Base-by-base conservation (phyloP, 2,888 invertebrate genomes). In the Microctonus aethiopoides region DNA sequence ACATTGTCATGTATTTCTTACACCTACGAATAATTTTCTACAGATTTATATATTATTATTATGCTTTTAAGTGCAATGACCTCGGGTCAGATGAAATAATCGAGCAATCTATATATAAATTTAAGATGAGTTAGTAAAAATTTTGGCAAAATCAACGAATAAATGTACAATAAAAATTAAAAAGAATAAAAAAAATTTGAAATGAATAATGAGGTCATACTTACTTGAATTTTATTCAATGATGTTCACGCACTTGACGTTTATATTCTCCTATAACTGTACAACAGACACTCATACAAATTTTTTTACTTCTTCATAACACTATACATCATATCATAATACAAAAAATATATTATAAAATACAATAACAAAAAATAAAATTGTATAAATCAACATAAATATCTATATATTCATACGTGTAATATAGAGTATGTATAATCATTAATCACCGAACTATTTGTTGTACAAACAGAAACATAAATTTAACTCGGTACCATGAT, bases 401-500 rank as follows among this genome's bases (percentile, higher is more conserved):
- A n/a, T n/a, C n/a, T 20, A 46, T 46, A 4, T n/a, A 16, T 7
- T 7, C 16, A 4, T 1, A 16, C 2, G 6, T n/a, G 9, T n/a
- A 16, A 4, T 46, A 46, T 32, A 57, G 16, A 13, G 32, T 7
- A 9, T 11, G 13, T n/a, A 9, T 16, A 32, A n/a, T 32, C 22
- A 22, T 39, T 61, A 39, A 26, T 61, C 26, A 62, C n/a, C 10
- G 46, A 41, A n/a, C 16, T 7, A 46, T 26, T 10, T 46, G n/a
- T 10, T 7, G 1, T 7, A 62, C 39, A 16, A 24, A n/a, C 24
- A 9, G 36, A 34, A 54, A 36, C 34, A 51, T 22, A 34, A 54
- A 64, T 54, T 64, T 11, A 36, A 51, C 46, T 29, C 2, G 9
- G 46, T 51, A 39, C 65, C 13, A 54, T 56, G 54, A 66, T 41